These are phyloP conservation scores for Tenthredo notha DNA, from an alignment of 2,888 invertebrate genomes.

Conservation along the genomic window DNA sequence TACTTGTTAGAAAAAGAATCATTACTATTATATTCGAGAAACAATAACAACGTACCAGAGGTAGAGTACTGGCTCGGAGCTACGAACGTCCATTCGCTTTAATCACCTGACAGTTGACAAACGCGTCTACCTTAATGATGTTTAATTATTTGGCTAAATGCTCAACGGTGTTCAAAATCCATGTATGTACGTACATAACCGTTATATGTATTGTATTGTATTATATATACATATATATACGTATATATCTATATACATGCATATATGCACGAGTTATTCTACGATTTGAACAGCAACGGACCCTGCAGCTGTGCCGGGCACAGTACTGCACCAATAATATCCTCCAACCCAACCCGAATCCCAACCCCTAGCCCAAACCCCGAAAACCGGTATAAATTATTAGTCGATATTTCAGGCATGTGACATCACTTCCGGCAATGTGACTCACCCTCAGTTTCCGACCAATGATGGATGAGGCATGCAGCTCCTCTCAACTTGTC, in stretches of 20 bases:
- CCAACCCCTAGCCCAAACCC: slow-evolving; percentile 62
- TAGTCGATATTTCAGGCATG: slow-evolving; percentile 76
- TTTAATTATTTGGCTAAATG: slow-evolving; percentile 50
- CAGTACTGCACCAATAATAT: slow-evolving; percentile 11
- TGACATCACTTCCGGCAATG: slow-evolving; percentile 77
- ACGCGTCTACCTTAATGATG: slow-evolving; percentile 47
- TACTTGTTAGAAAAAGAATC: neutral
- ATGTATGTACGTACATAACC: neutral
- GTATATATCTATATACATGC: neutral
- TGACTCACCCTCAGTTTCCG: slow-evolving; percentile 66
- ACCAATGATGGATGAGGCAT: slow-evolving; percentile 34
- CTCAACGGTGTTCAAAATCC: neutral
- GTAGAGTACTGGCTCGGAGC: neutral
- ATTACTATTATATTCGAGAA: neutral
- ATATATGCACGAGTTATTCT: slow-evolving; percentile 12
- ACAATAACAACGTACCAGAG: neutral
- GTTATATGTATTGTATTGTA: neutral
- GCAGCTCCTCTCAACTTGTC: slow-evolving; percentile 28
- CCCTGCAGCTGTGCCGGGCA: neutral
- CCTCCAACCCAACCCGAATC: neutral
- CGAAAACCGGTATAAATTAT: slow-evolving; percentile 75
- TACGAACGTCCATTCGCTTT: slow-evolving; percentile 25
- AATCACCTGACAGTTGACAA: slow-evolving; percentile 49
- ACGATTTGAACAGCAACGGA: slow-evolving; percentile 13
- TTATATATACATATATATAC: neutral